Percentiles rank a stretch among this genome's conserved stretches.
Conservation (phyloP, 2,797 vertebrate genomes). For the Pteropus rufus region DNA sequence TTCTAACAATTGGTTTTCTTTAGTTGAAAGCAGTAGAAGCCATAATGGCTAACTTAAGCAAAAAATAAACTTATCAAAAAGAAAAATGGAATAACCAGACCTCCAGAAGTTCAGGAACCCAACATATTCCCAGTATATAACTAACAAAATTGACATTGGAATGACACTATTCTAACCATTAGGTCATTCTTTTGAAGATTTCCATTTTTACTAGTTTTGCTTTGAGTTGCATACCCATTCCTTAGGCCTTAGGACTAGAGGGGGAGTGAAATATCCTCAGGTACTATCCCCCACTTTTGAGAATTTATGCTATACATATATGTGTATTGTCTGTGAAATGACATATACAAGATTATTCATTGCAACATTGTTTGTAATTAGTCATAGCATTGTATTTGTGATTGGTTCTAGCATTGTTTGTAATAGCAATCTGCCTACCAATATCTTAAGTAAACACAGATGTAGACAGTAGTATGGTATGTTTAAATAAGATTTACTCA, state of each 20-base stretch:
- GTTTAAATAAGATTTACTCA: not conserved
- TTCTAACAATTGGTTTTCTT: not conserved
- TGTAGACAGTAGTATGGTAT: not conserved
- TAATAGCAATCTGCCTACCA: not conserved
- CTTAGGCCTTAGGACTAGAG: not conserved
- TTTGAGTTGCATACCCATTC: not conserved
- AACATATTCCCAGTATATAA: not conserved
- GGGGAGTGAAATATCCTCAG: not conserved
- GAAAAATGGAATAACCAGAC: not conserved
- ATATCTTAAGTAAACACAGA: not conserved
- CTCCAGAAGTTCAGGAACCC: not conserved
- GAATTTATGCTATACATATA: not conserved
- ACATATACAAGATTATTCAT: not conserved
- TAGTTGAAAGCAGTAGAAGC: not conserved
- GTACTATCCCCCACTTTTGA: not conserved
- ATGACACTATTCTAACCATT: not conserved
- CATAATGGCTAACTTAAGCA: not conserved
- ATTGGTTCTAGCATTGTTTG: not conserved
- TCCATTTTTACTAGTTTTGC: not conserved
- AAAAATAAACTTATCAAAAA: conserved; percentile 21
- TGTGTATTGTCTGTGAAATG: not conserved
- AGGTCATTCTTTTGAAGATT: not conserved
- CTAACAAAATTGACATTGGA: not conserved
- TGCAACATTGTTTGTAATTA: not conserved
- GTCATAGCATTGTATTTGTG: not conserved